phyloP scores from a whole-genome alignment of 2,888 invertebrate species.

The Yponomeuta malinellus region DNA sequence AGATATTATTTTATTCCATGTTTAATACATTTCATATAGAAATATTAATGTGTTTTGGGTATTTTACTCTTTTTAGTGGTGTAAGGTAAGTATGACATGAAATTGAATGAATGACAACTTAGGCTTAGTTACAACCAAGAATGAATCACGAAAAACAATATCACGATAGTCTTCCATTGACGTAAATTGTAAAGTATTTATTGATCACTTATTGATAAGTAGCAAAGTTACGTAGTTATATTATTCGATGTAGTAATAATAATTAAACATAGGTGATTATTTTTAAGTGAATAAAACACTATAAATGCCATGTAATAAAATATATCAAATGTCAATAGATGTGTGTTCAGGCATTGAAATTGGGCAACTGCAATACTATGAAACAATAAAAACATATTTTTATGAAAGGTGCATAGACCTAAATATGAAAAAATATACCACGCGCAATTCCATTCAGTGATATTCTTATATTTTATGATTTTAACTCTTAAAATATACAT shows the following conservation, averaged over 20 bases:
- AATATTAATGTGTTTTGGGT: background rate
- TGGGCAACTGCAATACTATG: too few relatives aligned
- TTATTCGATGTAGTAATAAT: background rate
- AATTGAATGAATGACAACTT: slow-evolving; percentile 24
- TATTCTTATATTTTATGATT: too few relatives aligned
- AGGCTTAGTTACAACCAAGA: slow-evolving; percentile 64
- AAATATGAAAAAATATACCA: too few relatives aligned
- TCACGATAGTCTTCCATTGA: slow-evolving; percentile 70
- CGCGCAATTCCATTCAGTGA: too few relatives aligned
- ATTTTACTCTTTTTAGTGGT: background rate
- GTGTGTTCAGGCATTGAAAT: too few relatives aligned
- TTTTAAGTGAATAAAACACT: too few relatives aligned
- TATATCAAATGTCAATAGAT: too few relatives aligned
- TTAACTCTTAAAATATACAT: too few relatives aligned
- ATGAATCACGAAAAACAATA: slow-evolving; percentile 70
- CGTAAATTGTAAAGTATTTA: background rate
- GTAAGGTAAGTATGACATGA: background rate
- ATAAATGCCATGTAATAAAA: too few relatives aligned
- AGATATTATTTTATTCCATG: background rate
- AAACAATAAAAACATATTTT: too few relatives aligned
- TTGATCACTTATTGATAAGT: background rate
- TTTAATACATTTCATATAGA: background rate
- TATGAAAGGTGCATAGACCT: too few relatives aligned
- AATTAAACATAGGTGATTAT: background rate
- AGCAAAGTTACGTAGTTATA: too few relatives aligned